These are phyloP conservation scores for Gymnothorax reevesii DNA, from an alignment of 2,797 vertebrate genomes.

Conservation along the genomic window DNA sequence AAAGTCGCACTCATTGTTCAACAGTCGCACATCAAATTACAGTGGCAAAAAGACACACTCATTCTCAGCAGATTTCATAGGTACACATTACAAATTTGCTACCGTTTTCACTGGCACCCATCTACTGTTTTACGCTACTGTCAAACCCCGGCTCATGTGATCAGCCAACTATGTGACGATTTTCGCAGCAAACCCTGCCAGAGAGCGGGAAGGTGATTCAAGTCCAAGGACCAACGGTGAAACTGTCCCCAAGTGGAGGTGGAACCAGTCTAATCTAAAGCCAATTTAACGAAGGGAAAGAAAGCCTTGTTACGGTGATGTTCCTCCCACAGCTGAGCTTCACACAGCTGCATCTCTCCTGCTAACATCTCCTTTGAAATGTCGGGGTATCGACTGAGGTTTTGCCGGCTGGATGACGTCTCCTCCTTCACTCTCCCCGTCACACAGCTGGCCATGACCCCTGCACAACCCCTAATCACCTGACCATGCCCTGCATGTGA, in stretches of 20 bases:
- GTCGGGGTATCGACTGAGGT: constrained; percentile 16
- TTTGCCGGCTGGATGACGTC: neutral
- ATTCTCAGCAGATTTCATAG: neutral
- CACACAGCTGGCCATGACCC: constrained; percentile 15
- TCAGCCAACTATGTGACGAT: neutral
- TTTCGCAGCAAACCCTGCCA: neutral
- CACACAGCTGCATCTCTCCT: neutral
- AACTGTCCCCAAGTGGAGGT: neutral
- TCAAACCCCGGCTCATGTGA: neutral
- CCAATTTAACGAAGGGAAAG: neutral
- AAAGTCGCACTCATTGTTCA: neutral
- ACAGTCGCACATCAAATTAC: neutral
- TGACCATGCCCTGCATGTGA: neutral
- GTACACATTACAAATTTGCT: neutral
- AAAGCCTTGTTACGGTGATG: neutral
- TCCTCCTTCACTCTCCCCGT: neutral
- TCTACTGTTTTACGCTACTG: neutral
- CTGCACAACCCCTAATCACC: neutral
- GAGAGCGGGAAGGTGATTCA: neutral
- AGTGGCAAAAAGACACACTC: neutral
- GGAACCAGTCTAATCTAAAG: neutral
- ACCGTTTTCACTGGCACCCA: neutral
- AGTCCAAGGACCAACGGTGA: neutral
- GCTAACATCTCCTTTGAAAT: neutral
- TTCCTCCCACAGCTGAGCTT: neutral